Conservation (phyloP, 1,140 invertebrate species). For the Limonius californicus region DNA sequence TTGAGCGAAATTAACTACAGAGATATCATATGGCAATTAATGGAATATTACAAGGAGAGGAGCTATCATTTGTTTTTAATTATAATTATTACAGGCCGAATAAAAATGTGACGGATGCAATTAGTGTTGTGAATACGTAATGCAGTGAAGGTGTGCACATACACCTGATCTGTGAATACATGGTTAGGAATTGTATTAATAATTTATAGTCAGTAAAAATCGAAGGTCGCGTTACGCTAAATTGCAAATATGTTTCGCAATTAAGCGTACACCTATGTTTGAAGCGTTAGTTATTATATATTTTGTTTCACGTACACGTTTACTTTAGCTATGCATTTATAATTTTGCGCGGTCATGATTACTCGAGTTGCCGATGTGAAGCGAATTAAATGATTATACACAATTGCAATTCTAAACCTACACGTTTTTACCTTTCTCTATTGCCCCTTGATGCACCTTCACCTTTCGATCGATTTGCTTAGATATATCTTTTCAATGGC, state of each 20-base stretch:
- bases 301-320: constrained; percentile 4
- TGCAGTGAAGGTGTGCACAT: constrained; percentile 16
- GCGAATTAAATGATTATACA: constrained; percentile 11
- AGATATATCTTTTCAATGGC: constrained; percentile 19
- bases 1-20: no score
- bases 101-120: no score
- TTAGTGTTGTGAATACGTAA: no score
- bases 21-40: no score
- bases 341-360: constrained; percentile 1
- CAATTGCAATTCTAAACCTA: constrained; percentile 7
- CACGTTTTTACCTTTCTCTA: constrained; percentile 23
- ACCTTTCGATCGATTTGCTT: constrained; percentile 22
- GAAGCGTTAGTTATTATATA: constrained; percentile 18
- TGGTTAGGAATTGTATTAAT: constrained; percentile 14
- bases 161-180: constrained; percentile 18
- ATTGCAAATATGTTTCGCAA: constrained; percentile 21
- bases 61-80: no score
- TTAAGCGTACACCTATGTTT: constrained; percentile 16
- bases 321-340: no score
- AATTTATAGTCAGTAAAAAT: constrained; percentile 19
- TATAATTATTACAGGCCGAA: no score
- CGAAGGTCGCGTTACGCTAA: constrained; percentile 20
- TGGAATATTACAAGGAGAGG: no score
- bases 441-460: constrained; percentile 20
- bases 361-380: constrained; percentile 21